Evolutionary conservation across 2,888 invertebrate species (phyloP).

Genomic region (Chymomyza caudatula): DNA sequence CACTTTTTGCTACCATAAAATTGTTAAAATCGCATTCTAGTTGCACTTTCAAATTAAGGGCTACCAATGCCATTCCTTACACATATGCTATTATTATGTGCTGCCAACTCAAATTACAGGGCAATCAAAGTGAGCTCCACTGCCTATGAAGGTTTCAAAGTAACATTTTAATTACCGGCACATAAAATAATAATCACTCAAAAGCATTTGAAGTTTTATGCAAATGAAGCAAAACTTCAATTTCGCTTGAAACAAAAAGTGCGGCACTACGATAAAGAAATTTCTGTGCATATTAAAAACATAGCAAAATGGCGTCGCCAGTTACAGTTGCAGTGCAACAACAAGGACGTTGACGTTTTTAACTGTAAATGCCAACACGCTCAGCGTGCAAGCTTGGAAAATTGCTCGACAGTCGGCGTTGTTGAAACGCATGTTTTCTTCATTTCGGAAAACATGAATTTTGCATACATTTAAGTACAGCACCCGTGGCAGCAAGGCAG

Average conservation of each 20-base stretch:
- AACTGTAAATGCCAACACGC: conserved; percentile 58
- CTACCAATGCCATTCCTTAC: neutral
- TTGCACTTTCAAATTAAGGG: neutral
- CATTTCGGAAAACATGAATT: conserved; percentile 67
- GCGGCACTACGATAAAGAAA: conserved; percentile 25
- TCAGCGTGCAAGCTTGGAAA: conserved; percentile 35
- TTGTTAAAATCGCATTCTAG: neutral
- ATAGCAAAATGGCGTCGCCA: conserved; percentile 21
- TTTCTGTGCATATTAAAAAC: conserved; percentile 44
- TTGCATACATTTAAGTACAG: conserved; percentile 75
- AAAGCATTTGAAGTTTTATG: conserved; percentile 46
- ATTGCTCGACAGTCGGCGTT: conserved; percentile 63
- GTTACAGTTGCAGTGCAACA: conserved; percentile 20
- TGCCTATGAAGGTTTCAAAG: conserved; percentile 2
- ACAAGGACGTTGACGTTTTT: neutral
- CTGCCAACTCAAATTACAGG: neutral
- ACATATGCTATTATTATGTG: neutral
- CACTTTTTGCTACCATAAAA: neutral
- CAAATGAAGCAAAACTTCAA: conserved; percentile 46
- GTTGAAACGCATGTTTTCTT: conserved; percentile 59
- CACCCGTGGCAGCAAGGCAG: neutral
- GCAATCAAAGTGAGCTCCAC: neutral
- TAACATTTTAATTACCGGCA: conserved; percentile 50
- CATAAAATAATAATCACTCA: conserved; percentile 3
- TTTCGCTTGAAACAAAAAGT: conserved; percentile 1